Percentiles rank a stretch among this genome's conserved stretches.
These are phyloP conservation scores for Podocnemis expansa DNA, from an alignment of 2,113 vertebrate species.

Conservation along the genomic window DNA sequence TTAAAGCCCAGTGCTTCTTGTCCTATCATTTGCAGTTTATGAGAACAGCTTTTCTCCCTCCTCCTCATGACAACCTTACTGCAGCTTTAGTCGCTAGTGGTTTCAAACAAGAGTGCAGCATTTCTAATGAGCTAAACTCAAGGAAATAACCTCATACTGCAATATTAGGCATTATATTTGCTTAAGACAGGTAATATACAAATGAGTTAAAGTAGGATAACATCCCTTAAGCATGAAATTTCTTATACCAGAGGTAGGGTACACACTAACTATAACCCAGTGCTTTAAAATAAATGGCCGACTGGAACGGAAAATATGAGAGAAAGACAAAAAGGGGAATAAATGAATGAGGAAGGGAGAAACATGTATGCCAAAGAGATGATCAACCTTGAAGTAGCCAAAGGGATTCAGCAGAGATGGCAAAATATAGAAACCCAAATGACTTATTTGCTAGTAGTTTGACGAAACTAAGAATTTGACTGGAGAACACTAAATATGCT, in stretches of 20 bases:
- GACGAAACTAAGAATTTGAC: background rate
- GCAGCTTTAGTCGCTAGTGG: background rate
- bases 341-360: background rate
- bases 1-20: too few species aligned
- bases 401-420: background rate
- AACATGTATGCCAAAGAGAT: background rate
- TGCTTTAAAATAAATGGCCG: background rate
- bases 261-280: background rate
- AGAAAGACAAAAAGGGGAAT: background rate
- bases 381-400: background rate
- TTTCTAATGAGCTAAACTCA: background rate
- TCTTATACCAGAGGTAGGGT: background rate
- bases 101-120: background rate
- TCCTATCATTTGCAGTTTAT: too few species aligned
- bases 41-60: too few species aligned
- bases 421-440: background rate
- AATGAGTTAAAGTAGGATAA: conserved; percentile 20
- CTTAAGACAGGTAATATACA: background rate
- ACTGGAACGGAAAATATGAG: conserved; percentile 9
- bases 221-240: conserved; percentile 13
- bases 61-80: too few species aligned
- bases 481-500: background rate
- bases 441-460: background rate
- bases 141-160: background rate
- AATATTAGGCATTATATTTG: background rate